Evolutionary conservation across 2,113 vertebrate genomes (phyloP), one percentile per base, ranked within the genome.

Genomic region (Catharus minimus): DNA sequence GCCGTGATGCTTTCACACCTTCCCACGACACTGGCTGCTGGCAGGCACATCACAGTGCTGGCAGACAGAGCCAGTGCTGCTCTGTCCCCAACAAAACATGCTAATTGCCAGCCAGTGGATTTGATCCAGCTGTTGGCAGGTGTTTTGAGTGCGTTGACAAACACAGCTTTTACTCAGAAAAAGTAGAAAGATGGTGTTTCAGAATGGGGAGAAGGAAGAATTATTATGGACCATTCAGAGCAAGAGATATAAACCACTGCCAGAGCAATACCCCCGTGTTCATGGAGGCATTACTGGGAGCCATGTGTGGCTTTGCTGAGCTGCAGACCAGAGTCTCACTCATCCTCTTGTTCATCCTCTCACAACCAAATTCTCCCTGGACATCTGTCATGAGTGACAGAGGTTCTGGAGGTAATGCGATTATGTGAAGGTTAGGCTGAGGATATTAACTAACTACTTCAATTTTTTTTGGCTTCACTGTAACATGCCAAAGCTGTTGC

Each of bases 401-500:
- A 86, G 66, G 82, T 82, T 93, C 74, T 76, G 75, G 57, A 95
- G 78, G 61, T 94, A 86, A 94, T 76, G 55, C 0, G 14, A 39
- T 84, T 86, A 43, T 39, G 62, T 1, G 21, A 88, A 92, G 71
- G 58, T 82, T 79, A 58, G 58, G 46, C n/a, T 84, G 81, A 76
- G 74, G 74, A 75, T 92, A 82, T 89, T 94, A 95, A 95, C 67
- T 67, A 91, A 74, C 61, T 24, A 38, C 30, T 94, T 50, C 28
- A 21, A 4, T 50, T 39, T 92, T 92, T 88, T 93, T 79, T 95
- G 74, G 74, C 89, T 90, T 90, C 67, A 7, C 46, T 86, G 62
- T 79, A 69, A 76, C 28, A 33, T 90, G 76, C 56, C 77, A 92
- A 92, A 94, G 83, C 88, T 95, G 88, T 72, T 95, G 86, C 38